Percentiles rank a stretch among this genome's conserved stretches.
Evolutionary conservation across 2,797 vertebrate species (phyloP).

Genomic region (Hypotaenidia okinawae): DNA sequence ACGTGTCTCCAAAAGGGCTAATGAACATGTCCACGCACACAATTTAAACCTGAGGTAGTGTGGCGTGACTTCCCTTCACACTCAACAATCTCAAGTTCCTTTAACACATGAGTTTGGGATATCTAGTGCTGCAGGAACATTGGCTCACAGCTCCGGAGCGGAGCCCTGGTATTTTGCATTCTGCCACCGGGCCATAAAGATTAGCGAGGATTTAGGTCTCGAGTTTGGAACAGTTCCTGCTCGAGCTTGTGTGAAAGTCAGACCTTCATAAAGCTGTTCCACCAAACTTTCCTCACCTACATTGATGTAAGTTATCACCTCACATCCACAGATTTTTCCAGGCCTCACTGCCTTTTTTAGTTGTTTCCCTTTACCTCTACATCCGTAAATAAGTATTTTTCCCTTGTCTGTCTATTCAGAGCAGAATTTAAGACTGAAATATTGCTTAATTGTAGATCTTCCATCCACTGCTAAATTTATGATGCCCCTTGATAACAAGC

Average conservation of each 20-base stretch:
- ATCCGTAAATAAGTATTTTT: not conserved
- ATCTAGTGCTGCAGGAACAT: fast-evolving
- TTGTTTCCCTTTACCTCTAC: not conserved
- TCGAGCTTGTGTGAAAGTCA: not conserved
- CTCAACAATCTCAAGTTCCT: not conserved
- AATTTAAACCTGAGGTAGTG: not conserved
- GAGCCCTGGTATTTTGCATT: not conserved
- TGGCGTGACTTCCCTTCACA: not conserved
- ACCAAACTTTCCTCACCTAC: not conserved
- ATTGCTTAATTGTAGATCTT: not conserved
- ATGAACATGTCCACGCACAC: fast-evolving
- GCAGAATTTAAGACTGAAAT: not conserved
- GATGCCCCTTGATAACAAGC: not conserved
- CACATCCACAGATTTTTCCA: not conserved
- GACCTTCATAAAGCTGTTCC: not conserved
- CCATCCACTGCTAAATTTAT: not conserved
- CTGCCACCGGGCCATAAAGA: not conserved
- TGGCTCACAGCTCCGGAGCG: not conserved
- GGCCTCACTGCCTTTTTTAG: not conserved
- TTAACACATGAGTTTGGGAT: not conserved
- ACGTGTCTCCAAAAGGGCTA: not conserved
- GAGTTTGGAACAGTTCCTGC: not conserved
- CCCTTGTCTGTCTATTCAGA: not conserved
- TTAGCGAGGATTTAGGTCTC: not conserved
- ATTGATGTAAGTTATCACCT: not conserved